Base-by-base conservation (phyloP, 2,888 invertebrate genomes). In the Philaethria dido region DNA sequence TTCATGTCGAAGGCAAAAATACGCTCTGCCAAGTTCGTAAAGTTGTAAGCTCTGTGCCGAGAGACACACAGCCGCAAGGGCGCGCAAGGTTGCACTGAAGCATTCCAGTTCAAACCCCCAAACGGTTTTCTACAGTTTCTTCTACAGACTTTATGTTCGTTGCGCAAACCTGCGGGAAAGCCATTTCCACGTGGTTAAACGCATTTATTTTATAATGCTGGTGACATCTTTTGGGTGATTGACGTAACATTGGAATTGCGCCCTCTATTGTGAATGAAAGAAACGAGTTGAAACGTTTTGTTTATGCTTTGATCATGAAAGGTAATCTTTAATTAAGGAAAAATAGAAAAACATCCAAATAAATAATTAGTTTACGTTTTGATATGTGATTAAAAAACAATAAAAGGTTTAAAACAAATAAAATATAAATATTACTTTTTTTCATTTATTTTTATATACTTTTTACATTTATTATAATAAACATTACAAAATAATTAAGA, bases 91-190 rank as follows among this genome's bases (percentile, higher is more conserved):
- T 78, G 80, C 79, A 91, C 91, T 91, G 86, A 86, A 75, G 79
- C 77, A 81, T 79, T 76, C 71, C 75, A 74, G 78, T 81, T 63
- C 74, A 79, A 82, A 81, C 80, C 80, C 78, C 75, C 80, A 81
- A 84, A 85, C 83, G 78, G 78, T 85, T 85, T 85, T 82, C 81
- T 80, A 79, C 78, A 80, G 80, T 81, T 84, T 81, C 83, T 83
- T 83, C 81, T 80, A 83, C 80, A 83, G 71, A 80, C 81, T 78
- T 76, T 78, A 77, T 77, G 78, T 78, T 77, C 78, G 77, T 79
- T 85, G 87, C 87, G 86, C 87, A 87, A 88, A 86, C 85, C 87
- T 86, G 82, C 81, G 77, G 82, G 81, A 80, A 87, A 84, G 82
- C 75, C 77, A 75, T 85, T 86, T 84, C 80, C 85, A 86, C 82